These are phyloP conservation scores for Aselliscus stoliczkanus DNA, from an alignment of 2,797 vertebrate genomes.

Conservation along the genomic window DNA sequence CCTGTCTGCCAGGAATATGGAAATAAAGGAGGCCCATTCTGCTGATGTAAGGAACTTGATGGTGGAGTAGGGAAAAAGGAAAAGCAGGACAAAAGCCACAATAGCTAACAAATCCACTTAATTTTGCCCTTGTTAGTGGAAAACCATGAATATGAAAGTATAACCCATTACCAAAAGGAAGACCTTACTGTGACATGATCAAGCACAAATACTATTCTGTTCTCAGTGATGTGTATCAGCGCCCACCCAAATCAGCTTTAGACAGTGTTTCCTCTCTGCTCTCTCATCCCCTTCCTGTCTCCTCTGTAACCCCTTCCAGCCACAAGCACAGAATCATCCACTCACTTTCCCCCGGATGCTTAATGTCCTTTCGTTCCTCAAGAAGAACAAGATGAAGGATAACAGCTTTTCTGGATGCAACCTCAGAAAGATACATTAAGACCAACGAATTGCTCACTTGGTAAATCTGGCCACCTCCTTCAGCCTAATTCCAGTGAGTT, in stretches of 20 bases:
- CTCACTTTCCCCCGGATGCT: not conserved
- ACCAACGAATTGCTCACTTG: not conserved
- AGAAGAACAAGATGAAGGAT: not conserved
- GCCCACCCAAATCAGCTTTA: not conserved
- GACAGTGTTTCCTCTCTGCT: not conserved
- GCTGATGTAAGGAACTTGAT: not conserved
- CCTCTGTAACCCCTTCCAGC: not conserved
- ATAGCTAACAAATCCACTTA: not conserved
- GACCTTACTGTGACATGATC: not conserved
- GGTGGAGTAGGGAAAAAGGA: not conserved
- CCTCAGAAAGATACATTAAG: not conserved
- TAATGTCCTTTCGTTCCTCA: not conserved
- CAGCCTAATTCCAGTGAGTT: not conserved
- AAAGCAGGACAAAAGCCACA: not conserved
- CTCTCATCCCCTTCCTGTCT: not conserved
- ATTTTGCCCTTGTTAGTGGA: not conserved
- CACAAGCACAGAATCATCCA: not conserved
- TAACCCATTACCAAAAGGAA: not conserved
- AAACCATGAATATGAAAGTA: not conserved
- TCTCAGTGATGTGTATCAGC: not conserved
- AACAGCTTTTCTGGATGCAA: not conserved
- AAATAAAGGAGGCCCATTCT: not conserved
- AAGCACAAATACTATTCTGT: not conserved
- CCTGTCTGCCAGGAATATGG: not conserved
- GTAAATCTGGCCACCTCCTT: not conserved